Base-by-base conservation (phyloP, 2,888 invertebrate species). In the Lasioglossum vierecki region DNA sequence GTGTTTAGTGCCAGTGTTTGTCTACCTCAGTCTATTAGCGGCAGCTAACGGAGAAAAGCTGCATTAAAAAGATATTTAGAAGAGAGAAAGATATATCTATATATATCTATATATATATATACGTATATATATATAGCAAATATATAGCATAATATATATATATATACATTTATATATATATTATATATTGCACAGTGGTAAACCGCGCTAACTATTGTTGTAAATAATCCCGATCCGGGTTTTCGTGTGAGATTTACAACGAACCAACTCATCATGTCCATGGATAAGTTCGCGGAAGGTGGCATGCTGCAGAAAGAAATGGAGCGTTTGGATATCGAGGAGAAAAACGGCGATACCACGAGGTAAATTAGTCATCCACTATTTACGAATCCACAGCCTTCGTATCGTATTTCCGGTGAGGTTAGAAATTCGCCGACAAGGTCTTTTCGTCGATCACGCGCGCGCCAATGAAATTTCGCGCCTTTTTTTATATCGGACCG, bases 271-370 rank as follows among this genome's bases (percentile, higher is more conserved):
- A 57, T 75, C 82, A 94, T 94, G 94, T 93, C 94, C 84, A 89
- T 95, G 94, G 95, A 95, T 91, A 95, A 95, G 91, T 95, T 93
- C 88, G 91, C 90, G 81, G 94, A 95, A 79, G 91, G 92, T 86
- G 92, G 92, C 11, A 87, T 89, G 82, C 91, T 94, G 82, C 94
- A 93, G 86, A 94, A 95, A 91, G 95, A 95, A 86, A 93, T 95
- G 93, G 94, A 95, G 81, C 93, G 94, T 66, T 88, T 95, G 88
- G 95, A 95, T 82, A 93, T 94, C 86, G 95, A 95, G 84, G 95
- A 95, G 84, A 95, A 94, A 88, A 95, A 94, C 85, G 94, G 93
- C 86, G 94, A 95, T 81, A 92, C 92, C 76, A 88, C 91, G 88
- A 94, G 94, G 95, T 95, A 94, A 93, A 86, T 84, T 80, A 73